These are phyloP conservation scores for Dicerorhinus sumatrensis DNA, from an alignment of 2,113 vertebrate species.

Conservation along the genomic window DNA sequence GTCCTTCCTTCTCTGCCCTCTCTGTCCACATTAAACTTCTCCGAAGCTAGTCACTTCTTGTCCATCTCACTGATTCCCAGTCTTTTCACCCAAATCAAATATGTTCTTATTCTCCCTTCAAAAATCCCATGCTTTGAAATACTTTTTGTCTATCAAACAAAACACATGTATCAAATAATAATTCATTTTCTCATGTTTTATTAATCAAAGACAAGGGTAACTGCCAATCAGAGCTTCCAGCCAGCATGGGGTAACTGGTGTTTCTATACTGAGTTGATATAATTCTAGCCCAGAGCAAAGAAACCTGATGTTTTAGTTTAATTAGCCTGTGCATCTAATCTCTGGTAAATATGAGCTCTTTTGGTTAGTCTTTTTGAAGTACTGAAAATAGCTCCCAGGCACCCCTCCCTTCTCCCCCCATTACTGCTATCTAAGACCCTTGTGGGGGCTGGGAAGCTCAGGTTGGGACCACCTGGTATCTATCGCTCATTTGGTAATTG, in stretches of 20 bases:
- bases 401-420: not conserved
- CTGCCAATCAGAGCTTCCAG: slow-evolving; percentile 60
- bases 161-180: slow-evolving; percentile 58
- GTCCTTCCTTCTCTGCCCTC: not conserved
- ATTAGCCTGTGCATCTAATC: slow-evolving; percentile 46
- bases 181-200: slow-evolving; percentile 73
- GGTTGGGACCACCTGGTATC: slow-evolving; percentile 36
- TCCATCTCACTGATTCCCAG: not conserved
- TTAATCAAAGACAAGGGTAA: slow-evolving; percentile 74
- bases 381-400: slow-evolving; percentile 8
- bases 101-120: not conserved
- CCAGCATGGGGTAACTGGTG: slow-evolving; percentile 64
- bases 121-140: slow-evolving; percentile 43
- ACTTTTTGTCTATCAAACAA: slow-evolving; percentile 38
- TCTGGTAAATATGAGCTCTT: slow-evolving; percentile 32
- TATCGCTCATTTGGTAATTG: slow-evolving; percentile 36
- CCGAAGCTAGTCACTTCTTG: not conserved
- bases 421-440: not conserved
- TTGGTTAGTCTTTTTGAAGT: slow-evolving; percentile 60
- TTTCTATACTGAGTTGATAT: slow-evolving; percentile 52
- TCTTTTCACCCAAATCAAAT: not conserved
- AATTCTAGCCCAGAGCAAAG: slow-evolving; percentile 71
- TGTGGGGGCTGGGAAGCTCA: not conserved
- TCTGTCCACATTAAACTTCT: not conserved
- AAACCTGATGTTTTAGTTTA: slow-evolving; percentile 73